Evolutionary conservation across 2,113 vertebrate species (phyloP), one percentile per base, ranked within the genome.

Genomic region (Istiophorus platypterus): DNA sequence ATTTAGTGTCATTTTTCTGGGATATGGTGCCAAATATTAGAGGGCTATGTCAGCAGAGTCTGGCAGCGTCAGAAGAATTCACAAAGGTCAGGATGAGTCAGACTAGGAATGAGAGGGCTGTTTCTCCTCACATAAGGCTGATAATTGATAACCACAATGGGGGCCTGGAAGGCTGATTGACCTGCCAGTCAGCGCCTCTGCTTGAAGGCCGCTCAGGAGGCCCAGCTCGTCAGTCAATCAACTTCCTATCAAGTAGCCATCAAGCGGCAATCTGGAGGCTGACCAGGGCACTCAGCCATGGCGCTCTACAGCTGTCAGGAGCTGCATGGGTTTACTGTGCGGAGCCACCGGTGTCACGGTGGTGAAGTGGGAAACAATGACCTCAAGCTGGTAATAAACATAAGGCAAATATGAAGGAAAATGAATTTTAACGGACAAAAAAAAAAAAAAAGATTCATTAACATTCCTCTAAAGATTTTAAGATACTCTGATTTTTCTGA

Each of bases 201-300:
- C 88, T 90, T 77, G 75, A 69, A 56, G 72, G 71, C 84, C 86
- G 92, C 82, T 85, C 75, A 67, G 87, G 87, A 81, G 82, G 85
- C 67, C 66, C 78, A 51, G 81, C 81, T 47, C 90, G 91, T 92
- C 90, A 92, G 86, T 93, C 92, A 95, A 95, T 95, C 94, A 95
- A 84, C 81, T 83, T 90, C 84, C 91, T 91, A 94, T 95, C 94
- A 95, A 88, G 72, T 81, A 73, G 85, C 88, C 88, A 92, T 94
- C 91, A 90, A 87, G 72, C 57, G n/a, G 82, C 84, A 90, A 90
- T 90, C 89, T 86, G 88, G 88, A 88, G 82, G 86, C 82, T 11
- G 76, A 89, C 81, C 88, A 84, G 72, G 84, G 76, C 82, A 72
- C 83, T 86, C 70, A 78, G 89, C 82, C 82, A 75, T 64, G 78